Conservation (phyloP, 2,888 invertebrate species). For the Coelinius sp. region DNA sequence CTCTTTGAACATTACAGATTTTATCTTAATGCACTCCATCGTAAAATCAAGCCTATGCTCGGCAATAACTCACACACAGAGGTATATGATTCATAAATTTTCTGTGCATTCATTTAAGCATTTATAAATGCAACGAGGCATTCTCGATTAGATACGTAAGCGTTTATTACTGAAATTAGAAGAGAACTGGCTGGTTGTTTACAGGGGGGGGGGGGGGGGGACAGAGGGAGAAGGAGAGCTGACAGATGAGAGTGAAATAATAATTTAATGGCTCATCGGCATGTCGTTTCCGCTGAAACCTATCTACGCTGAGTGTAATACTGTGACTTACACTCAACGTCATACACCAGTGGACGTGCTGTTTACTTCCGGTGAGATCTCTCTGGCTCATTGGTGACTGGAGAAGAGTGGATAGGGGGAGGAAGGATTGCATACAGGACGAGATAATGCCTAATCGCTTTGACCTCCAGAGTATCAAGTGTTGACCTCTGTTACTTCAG, state of each 20-base stretch:
- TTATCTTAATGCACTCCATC: neutral
- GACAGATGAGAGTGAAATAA: constrained; percentile 31
- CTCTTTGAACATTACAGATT: neutral
- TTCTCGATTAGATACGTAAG: constrained; percentile 58
- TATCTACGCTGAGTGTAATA: constrained; percentile 43
- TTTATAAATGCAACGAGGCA: neutral
- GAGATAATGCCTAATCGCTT: constrained; percentile 26
- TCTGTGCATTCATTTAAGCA: constrained; percentile 18
- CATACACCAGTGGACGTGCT: constrained; percentile 21
- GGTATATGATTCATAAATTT: constrained; percentile 23
- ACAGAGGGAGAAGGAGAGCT: constrained; percentile 60
- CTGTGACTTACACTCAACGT: constrained; percentile 13
- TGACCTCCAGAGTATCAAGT: constrained; percentile 48
- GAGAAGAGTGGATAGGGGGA: too few relatives aligned
- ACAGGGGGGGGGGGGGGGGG: constrained; percentile 50
- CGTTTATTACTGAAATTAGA: constrained; percentile 15
- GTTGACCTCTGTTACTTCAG: constrained; percentile 4
- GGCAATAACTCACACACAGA: constrained; percentile 11
- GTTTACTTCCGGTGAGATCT: constrained; percentile 20
- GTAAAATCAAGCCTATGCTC: neutral
- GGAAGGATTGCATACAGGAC: constrained; percentile 17
- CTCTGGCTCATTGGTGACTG: constrained; percentile 20
- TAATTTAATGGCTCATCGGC: constrained; percentile 17
- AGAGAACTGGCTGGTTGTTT: neutral
- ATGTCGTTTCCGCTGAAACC: constrained; percentile 52